Evolutionary conservation across 1,140 invertebrate genomes (phyloP).

Genomic region (Wiebesia pumilae): DNA sequence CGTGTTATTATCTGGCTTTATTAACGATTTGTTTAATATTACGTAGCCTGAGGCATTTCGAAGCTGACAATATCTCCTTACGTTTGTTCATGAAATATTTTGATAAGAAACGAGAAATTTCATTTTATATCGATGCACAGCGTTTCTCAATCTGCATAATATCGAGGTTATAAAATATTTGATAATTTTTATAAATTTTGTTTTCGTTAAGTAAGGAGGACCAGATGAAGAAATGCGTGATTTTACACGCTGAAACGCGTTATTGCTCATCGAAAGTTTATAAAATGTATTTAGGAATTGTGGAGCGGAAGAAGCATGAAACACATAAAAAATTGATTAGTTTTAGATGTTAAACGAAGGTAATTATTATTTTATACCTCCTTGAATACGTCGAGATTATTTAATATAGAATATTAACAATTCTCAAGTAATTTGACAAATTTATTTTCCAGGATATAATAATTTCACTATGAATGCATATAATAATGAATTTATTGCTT

Average conservation of each 20-base stretch:
- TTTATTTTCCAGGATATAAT: conserved; percentile 27
- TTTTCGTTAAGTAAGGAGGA: no score
- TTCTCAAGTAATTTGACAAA: conserved; percentile 24
- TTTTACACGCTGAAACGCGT: no score
- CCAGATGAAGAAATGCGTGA: no score
- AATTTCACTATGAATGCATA: conserved; percentile 38
- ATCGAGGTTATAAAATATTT: no score
- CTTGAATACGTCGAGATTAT: background rate
- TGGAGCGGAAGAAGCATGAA: background rate
- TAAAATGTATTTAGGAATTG: no score
- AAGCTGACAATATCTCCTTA: background rate
- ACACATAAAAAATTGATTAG: background rate
- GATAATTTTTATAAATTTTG: no score
- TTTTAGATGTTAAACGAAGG: background rate
- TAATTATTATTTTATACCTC: background rate
- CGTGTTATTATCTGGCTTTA: background rate
- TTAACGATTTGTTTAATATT: background rate
- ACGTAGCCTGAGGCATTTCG: background rate
- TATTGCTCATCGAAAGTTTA: no score
- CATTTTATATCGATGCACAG: background rate
- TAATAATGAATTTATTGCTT: conserved; percentile 49
- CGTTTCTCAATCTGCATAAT: background rate
- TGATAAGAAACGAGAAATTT: background rate
- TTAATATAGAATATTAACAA: conserved; percentile 13
- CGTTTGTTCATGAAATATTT: background rate